Evolutionary conservation across 2,113 vertebrate species (phyloP).

Genomic region (Sardina pilchardus): DNA sequence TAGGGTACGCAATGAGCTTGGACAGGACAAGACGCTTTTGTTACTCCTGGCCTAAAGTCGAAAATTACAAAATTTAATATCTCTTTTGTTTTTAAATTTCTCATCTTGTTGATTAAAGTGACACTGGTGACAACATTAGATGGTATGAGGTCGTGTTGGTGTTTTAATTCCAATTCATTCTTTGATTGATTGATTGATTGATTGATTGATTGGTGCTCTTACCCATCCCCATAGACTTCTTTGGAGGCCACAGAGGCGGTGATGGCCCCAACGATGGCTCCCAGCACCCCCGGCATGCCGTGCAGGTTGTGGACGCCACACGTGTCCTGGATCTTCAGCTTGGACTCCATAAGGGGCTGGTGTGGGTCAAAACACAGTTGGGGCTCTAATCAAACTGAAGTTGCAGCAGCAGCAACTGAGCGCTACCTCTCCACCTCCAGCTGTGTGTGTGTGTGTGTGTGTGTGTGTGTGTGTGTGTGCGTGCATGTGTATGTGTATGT

Average conservation of each 20-base stretch:
- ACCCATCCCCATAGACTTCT: conserved; percentile 80
- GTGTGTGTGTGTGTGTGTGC: not conserved
- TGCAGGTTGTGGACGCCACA: conserved; percentile 90
- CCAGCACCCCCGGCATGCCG: conserved; percentile 86
- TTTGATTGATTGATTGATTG: not conserved
- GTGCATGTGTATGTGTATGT: not conserved
- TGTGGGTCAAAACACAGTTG: not conserved
- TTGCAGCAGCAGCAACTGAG: too few species aligned
- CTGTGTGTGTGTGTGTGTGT: not conserved
- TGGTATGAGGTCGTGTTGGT: not conserved
- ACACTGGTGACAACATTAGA: not conserved
- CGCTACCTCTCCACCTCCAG: not conserved
- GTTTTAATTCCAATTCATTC: not conserved
- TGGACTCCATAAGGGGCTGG: conserved; percentile 80
- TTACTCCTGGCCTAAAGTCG: not conserved
- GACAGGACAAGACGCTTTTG: not conserved
- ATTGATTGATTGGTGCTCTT: conserved; percentile 42
- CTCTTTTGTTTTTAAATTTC: too few species aligned
- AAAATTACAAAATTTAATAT: not conserved
- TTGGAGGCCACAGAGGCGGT: conserved; percentile 69
- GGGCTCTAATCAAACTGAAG: not conserved
- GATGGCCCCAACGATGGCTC: conserved; percentile 79
- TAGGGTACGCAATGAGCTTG: not conserved
- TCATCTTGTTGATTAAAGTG: not conserved
- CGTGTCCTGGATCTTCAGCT: conserved; percentile 84